phyloP scores from a whole-genome alignment of 2,113 vertebrate species.

The Regulus satrapa region DNA sequence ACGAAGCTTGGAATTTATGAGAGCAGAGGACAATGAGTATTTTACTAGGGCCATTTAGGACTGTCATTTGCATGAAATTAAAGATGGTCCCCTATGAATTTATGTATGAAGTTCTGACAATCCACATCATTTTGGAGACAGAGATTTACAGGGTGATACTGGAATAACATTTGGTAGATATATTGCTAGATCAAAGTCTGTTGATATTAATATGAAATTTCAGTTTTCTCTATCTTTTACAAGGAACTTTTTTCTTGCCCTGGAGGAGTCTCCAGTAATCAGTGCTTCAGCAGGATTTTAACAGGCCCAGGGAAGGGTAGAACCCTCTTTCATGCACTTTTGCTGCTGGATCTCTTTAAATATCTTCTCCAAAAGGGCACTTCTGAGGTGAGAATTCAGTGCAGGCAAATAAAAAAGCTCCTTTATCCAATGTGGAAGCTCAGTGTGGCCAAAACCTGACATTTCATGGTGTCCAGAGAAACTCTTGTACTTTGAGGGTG shows the following conservation, averaged over 20 bases:
- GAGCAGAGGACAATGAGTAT: not conserved
- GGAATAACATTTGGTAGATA: slow-evolving; percentile 19
- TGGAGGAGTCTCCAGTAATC: not conserved
- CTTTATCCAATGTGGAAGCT: not conserved
- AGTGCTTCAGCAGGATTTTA: not conserved
- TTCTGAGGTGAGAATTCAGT: not conserved
- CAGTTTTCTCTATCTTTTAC: slow-evolving; percentile 37
- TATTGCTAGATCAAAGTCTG: slow-evolving; percentile 34
- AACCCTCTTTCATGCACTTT: not conserved
- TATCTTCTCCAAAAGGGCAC: not conserved
- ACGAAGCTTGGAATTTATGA: slow-evolving; percentile 4
- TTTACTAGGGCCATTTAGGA: slow-evolving; percentile 38
- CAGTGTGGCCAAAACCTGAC: not conserved
- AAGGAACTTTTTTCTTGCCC: not conserved
- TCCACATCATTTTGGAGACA: not conserved
- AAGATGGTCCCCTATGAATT: slow-evolving; percentile 35
- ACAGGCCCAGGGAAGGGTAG: not conserved
- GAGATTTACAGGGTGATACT: slow-evolving; percentile 41
- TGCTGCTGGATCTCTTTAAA: not conserved
- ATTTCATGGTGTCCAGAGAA: not conserved
- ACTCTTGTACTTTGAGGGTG: not conserved
- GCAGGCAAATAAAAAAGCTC: not conserved
- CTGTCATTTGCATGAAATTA: slow-evolving; percentile 59
- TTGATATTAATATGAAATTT: slow-evolving; percentile 34
- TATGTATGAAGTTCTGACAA: slow-evolving; percentile 49